phyloP scores from a whole-genome alignment of 2,113 vertebrate genomes.

The zebrafish (Danio rerio) region GRCz12tu NC_133198.1:27069501-27070000 shows the following conservation, averaged over 20 bases:
- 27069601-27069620: background rate
- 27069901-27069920: background rate
- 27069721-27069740: background rate
- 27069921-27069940: background rate
- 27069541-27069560: too few relatives aligned
- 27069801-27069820: background rate
- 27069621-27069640: background rate
- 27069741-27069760: background rate
- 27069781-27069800: background rate
- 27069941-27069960: conserved; percentile 32
- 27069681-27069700: background rate
- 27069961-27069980: conserved; percentile 35
- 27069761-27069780: background rate
- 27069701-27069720: background rate
- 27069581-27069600: background rate
- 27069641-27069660: background rate
- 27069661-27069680: background rate
- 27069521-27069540: too few relatives aligned
- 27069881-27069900: background rate
- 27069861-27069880: too few relatives aligned
- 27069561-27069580: background rate
- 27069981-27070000: conserved; percentile 36
- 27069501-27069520: too few relatives aligned
- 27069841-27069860: too few relatives aligned
- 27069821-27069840: background rate